These are phyloP conservation scores for rabbit (Oryctolagus cuniculus) DNA, from an alignment of 2,113 vertebrate species.

Conservation along the genomic window mOryCun1.1 NC_091442.1:120266001-120266500, in stretches of 20 bases:
- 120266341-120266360: accelerated
- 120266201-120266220: background rate
- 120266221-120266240: background rate
- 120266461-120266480: background rate
- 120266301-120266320: background rate
- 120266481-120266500: background rate
- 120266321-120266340: background rate
- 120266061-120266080: background rate
- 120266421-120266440: background rate
- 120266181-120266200: background rate
- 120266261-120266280: background rate
- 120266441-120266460: accelerated
- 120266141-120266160: background rate
- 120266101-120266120: background rate
- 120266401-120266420: background rate
- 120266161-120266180: background rate
- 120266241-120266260: background rate
- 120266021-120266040: background rate
- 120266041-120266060: background rate
- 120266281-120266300: background rate
- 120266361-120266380: background rate
- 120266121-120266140: background rate
- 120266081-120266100: background rate
- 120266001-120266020: too few relatives aligned
- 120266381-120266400: background rate